Evolutionary conservation across 2,797 vertebrate species (phyloP).

Genomic region (Urophycis tenuis): DNA sequence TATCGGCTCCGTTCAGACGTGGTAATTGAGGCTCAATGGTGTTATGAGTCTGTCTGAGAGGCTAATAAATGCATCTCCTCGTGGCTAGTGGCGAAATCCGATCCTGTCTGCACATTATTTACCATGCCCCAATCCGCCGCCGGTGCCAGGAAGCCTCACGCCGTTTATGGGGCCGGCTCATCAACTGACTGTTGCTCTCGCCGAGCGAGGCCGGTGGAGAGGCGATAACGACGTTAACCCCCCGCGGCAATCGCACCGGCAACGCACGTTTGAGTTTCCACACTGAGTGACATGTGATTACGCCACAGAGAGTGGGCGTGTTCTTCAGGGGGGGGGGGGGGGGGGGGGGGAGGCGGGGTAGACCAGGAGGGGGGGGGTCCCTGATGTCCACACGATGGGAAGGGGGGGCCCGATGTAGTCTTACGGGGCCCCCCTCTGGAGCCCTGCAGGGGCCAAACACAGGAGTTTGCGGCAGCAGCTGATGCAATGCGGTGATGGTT

Average conservation of each 20-base stretch:
- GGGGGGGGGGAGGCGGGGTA: no score
- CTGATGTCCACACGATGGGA: conserved; percentile 31
- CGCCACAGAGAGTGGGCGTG: not conserved
- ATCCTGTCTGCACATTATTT: conserved; percentile 72
- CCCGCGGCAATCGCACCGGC: not conserved
- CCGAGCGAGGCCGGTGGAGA: conserved; percentile 37
- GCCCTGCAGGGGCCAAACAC: conserved; percentile 56
- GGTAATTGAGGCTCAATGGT: conserved; percentile 66
- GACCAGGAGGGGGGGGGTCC: not conserved
- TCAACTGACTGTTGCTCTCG: conserved; percentile 69
- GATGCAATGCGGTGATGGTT: conserved; percentile 40
- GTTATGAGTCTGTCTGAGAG: conserved; percentile 63
- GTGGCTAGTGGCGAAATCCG: conserved; percentile 64
- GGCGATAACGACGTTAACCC: not conserved
- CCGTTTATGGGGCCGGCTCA: conserved; percentile 66
- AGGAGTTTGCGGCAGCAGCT: conserved; percentile 60
- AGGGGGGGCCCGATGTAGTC: conserved; percentile 63
- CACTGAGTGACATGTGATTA: not conserved
- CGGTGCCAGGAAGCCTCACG: conserved; percentile 67
- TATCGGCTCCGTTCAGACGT: conserved; percentile 67
- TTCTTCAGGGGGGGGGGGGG: not conserved
- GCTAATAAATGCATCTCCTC: conserved; percentile 68
- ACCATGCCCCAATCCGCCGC: conserved; percentile 58
- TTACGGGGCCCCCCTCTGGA: no score
- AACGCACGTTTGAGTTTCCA: not conserved